Percentiles rank a stretch among this genome's conserved stretches.
These are phyloP conservation scores for Megathymus violae DNA, from an alignment of 1,140 invertebrate genomes.

Conservation along the genomic window DNA sequence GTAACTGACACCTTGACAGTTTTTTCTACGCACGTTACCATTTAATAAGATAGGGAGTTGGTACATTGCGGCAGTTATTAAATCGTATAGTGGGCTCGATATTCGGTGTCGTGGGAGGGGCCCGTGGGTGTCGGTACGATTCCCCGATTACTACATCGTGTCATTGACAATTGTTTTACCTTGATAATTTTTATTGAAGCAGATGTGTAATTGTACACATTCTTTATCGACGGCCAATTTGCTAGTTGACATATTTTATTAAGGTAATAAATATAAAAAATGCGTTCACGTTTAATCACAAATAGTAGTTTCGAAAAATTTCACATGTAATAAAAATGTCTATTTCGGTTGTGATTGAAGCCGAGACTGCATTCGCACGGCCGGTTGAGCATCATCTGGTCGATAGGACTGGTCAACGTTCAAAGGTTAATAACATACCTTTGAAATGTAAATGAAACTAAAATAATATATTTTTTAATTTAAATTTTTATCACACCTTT, in stretches of 20 bases:
- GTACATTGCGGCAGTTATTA: constrained; percentile 39
- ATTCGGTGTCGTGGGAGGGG: constrained; percentile 41
- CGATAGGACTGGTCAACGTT: too few species aligned
- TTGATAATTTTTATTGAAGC: constrained; percentile 12
- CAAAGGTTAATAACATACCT: too few species aligned
- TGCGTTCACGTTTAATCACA: too few species aligned
- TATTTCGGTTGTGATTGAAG: too few species aligned
- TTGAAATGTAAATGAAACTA: too few species aligned
- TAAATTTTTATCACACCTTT: too few species aligned
- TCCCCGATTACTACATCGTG: constrained; percentile 20
- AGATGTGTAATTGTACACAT: neutral
- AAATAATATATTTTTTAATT: too few species aligned
- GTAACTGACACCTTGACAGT: neutral
- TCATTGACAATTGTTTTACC: constrained; percentile 33
- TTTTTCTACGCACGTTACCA: neutral
- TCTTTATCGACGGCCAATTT: neutral
- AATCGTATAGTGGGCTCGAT: constrained; percentile 46
- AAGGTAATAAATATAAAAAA: neutral
- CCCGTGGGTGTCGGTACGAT: constrained; percentile 38
- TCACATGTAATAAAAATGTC: too few species aligned
- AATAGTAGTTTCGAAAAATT: too few species aligned
- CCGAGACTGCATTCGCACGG: too few species aligned
- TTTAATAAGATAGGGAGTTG: constrained; percentile 20
- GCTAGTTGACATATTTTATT: neutral
- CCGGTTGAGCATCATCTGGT: too few species aligned